Evolutionary conservation across 2,797 vertebrate genomes (phyloP), one percentile per base, ranked within the genome.

Genomic region (Sebastolobus altivelis): DNA sequence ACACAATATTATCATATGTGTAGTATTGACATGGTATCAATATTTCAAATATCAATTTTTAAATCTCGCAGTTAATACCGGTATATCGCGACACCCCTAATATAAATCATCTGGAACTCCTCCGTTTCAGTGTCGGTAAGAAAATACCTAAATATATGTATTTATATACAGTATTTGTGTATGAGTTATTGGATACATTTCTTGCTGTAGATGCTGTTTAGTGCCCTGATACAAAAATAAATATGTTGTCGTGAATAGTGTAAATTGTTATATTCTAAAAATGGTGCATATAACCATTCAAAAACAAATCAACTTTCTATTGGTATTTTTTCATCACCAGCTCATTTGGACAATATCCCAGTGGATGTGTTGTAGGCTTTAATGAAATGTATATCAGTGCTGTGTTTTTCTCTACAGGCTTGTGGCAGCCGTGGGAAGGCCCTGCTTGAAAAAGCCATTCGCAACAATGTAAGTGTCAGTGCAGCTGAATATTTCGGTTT

Each of bases 361-460:
- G 16, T 54, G 20, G n/a, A 29, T 49, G 18, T 29, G 12, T 38
- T 37, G 3, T 46, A 29, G 35, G 6, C 6, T 54, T 6, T 10
- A 69, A 49, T 58, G 0, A 65, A 75, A 20, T 33, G 0, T 20
- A 8, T 65, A 25, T 79, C 6, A 73, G 0, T 52, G 6, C 12
- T 75, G 3, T 46, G 0, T 71, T 78, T 88, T 37, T 81, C 5
- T 72, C 63, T 4, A 0, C 93, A 98, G 97, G 90, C 75, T 2
- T 96, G 94, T 81, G 87, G 96, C 81, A 98, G 97, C 87, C 94
- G 97, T 65, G 97, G 97, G 5, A 97, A 96, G 87, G 96, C 95
- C n/a, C 90, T 98, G 27, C 93, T 98, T 65, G 96, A 97, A 94
- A 97, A 96, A 91, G 98, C 96, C 72, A 97, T 97, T 71, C 94